Evolutionary conservation across 2,888 invertebrate species (phyloP).

Genomic region (Tenthredo mesomela): DNA sequence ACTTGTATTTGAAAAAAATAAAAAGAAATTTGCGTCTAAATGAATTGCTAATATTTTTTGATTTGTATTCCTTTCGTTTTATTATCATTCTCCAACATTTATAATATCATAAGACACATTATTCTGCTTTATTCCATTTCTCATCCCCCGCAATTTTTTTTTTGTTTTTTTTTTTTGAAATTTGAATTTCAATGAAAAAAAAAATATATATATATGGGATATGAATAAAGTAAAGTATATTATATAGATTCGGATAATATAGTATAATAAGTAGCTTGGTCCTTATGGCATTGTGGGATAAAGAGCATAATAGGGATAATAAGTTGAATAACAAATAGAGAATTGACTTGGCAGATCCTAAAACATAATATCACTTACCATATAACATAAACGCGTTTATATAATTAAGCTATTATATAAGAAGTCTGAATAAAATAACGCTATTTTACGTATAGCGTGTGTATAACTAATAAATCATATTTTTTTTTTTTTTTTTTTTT

Average conservation of each 20-base stretch:
- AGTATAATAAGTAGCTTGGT: neutral
- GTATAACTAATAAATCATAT: neutral
- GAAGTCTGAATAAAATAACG: neutral
- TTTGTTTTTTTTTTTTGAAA: neutral
- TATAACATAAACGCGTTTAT: neutral
- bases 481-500: no score
- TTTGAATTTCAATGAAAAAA: neutral
- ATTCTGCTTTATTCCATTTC: neutral
- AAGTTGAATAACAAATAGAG: neutral
- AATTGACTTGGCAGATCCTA: neutral
- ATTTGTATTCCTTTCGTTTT: neutral
- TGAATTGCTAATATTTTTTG: neutral
- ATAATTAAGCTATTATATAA: neutral
- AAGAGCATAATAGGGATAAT: neutral
- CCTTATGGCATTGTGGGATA: neutral
- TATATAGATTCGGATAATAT: neutral
- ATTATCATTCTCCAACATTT: neutral
- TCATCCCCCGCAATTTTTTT: neutral
- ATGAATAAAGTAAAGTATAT: neutral
- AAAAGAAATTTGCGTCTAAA: neutral
- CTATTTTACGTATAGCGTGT: neutral
- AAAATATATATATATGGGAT: no score
- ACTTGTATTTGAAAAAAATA: neutral
- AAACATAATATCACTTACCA: constrained; percentile 41
- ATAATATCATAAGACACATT: neutral